These are phyloP conservation scores for Mungos mungo DNA, from an alignment of 2,113 vertebrate genomes.

Conservation along the genomic window DNA sequence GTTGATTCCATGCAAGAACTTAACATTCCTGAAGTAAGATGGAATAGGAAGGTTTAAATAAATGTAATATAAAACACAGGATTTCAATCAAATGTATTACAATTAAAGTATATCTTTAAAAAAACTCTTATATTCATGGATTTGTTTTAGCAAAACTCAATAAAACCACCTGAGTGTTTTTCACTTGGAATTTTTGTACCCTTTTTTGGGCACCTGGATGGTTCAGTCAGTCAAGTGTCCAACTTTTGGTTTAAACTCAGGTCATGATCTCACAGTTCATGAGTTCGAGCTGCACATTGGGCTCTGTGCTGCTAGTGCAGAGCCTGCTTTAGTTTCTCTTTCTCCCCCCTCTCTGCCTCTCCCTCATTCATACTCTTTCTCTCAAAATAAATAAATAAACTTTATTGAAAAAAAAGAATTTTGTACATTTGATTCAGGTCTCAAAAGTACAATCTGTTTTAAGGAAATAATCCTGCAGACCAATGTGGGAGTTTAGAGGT, in stretches of 20 bases:
- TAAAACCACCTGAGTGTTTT: neutral
- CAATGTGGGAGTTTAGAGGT: neutral
- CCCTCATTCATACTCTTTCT: too few relatives aligned
- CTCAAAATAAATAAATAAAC: too few relatives aligned
- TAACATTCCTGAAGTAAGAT: neutral
- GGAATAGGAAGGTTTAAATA: neutral
- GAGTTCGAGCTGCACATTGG: too few relatives aligned
- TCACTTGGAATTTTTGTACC: neutral
- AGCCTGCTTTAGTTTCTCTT: too few relatives aligned
- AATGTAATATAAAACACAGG: neutral
- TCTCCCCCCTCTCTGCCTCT: too few relatives aligned
- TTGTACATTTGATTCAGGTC: neutral
- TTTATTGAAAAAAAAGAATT: neutral
- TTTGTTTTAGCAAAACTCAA: neutral
- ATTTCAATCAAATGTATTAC: neutral
- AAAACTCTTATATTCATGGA: neutral
- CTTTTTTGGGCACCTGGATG: neutral
- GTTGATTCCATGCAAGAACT: neutral
- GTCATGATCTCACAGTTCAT: too few relatives aligned
- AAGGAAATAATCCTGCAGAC: neutral
- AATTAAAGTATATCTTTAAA: neutral
- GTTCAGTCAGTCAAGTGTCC: too few relatives aligned
- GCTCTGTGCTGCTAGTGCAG: too few relatives aligned
- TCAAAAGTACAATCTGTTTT: neutral
- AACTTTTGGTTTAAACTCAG: too few relatives aligned